A percentile compares a stretch with the other conserved stretches of the same genome.
Evolutionary conservation across 2,113 vertebrate species (phyloP).

Genomic region (Thamnaconus septentrionalis): DNA sequence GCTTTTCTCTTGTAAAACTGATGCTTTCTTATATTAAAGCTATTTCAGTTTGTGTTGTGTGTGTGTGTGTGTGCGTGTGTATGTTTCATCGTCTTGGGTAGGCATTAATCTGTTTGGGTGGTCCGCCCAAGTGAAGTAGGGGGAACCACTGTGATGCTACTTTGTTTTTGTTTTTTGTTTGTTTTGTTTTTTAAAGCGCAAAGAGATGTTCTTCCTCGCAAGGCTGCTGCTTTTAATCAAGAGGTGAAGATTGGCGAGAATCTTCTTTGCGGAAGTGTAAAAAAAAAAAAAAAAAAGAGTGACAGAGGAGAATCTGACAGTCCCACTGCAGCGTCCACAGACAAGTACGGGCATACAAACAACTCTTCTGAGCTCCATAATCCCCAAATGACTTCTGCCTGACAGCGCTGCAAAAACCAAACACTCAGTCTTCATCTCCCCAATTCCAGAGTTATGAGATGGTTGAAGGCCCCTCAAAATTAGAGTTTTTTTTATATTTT

Average conservation of each 20-base stretch:
- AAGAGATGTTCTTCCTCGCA: constrained; percentile 33
- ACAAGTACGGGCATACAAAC: background rate
- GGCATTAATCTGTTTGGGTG: no score
- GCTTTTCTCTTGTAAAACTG: no score
- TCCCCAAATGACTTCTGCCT: background rate
- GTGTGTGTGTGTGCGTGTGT: no score
- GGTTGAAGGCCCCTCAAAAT: constrained; percentile 23
- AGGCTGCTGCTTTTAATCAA: constrained; percentile 8
- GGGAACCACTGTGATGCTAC: no score
- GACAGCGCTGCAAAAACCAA: background rate
- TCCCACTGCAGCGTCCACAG: background rate
- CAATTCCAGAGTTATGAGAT: constrained; percentile 32
- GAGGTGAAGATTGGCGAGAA: constrained; percentile 6
- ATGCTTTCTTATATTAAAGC: no score
- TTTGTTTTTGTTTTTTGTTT: no score
- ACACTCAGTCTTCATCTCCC: constrained; percentile 13
- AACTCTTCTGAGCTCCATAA: no score
- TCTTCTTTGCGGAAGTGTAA: constrained; percentile 10
- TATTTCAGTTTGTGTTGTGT: no score
- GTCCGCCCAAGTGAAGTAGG: no score
- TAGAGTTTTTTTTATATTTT: constrained; percentile 1
- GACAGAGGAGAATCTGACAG: constrained; percentile 11
- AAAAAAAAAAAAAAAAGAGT: constrained; percentile 17
- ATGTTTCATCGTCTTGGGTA: no score
- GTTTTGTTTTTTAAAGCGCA: no score